Conservation (phyloP, 2,888 invertebrate species). For the Pandemis corylana region DNA sequence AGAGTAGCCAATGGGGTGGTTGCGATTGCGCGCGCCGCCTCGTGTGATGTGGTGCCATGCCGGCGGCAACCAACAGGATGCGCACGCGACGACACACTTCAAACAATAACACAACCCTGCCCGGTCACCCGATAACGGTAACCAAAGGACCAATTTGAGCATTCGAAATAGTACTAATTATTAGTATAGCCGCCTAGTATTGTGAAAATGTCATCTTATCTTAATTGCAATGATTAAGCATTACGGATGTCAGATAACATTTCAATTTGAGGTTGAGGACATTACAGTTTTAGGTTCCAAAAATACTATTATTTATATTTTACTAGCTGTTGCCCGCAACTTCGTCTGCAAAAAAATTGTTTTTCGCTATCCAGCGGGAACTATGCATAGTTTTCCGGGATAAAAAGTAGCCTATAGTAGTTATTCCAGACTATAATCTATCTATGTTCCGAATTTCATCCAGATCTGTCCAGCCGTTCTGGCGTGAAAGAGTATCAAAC, state of each 20-base stretch:
- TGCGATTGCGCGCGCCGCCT: conserved; percentile 68
- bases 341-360: too few species aligned
- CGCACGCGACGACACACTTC: conserved; percentile 49
- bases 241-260: conserved; percentile 1
- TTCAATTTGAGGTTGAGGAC: background rate
- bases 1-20: conserved; percentile 75
- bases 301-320: background rate
- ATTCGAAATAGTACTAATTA: conserved; percentile 2
- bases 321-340: too few species aligned
- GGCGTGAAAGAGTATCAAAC: too few species aligned
- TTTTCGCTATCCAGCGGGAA: too few species aligned
- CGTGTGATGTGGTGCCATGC: conserved; percentile 77
- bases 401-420: too few species aligned
- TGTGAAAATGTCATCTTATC: conserved; percentile 7
- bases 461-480: too few species aligned
- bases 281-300: background rate
- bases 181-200: background rate
- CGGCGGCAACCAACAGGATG: conserved; percentile 72
- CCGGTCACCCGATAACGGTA: conserved; percentile 25
- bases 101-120: conserved; percentile 21
- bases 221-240: conserved; percentile 15
- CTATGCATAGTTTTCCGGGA: too few species aligned
- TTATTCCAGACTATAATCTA: too few species aligned
- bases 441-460: too few species aligned
- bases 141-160: background rate